These are phyloP conservation scores for Parapsyche elsis DNA, from an alignment of 1,140 invertebrate species.

Conservation along the genomic window DNA sequence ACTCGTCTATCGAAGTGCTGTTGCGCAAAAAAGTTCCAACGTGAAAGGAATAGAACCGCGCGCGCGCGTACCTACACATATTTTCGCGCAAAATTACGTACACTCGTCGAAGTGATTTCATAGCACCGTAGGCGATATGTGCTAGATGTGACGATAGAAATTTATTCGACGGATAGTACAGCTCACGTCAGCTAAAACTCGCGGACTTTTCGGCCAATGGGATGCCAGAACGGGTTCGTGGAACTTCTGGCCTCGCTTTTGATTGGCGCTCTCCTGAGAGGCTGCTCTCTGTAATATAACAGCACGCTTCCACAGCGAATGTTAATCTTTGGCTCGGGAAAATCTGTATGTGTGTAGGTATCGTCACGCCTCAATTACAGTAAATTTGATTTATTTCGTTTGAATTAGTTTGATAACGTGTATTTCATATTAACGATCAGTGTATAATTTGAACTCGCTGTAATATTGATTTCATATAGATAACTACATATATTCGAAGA, in stretches of 20 bases:
- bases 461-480: too few relatives aligned
- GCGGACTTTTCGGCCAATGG: slow-evolving; percentile 60
- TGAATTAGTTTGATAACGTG: too few relatives aligned
- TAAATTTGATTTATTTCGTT: background rate
- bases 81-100: slow-evolving; percentile 37
- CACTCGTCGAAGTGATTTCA: slow-evolving; percentile 3
- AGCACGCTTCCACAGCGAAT: background rate
- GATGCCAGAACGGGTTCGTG: slow-evolving; percentile 58
- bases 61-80: slow-evolving; percentile 36
- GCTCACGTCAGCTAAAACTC: slow-evolving; percentile 49
- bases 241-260: slow-evolving; percentile 61
- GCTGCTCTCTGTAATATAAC: slow-evolving; percentile 34
- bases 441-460: too few relatives aligned
- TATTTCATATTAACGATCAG: too few relatives aligned
- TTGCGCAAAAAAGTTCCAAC: background rate
- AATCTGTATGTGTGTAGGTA: background rate
- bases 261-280: slow-evolving; percentile 56
- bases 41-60: slow-evolving; percentile 25
- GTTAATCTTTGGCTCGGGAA: slow-evolving; percentile 24
- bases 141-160: background rate
- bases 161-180: background rate
- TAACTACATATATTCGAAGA: too few relatives aligned
- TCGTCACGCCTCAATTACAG: background rate
- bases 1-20: background rate
- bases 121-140: background rate